Evolutionary conservation across 2,113 vertebrate species (phyloP).

Genomic region (Takifugu flavidus): DNA sequence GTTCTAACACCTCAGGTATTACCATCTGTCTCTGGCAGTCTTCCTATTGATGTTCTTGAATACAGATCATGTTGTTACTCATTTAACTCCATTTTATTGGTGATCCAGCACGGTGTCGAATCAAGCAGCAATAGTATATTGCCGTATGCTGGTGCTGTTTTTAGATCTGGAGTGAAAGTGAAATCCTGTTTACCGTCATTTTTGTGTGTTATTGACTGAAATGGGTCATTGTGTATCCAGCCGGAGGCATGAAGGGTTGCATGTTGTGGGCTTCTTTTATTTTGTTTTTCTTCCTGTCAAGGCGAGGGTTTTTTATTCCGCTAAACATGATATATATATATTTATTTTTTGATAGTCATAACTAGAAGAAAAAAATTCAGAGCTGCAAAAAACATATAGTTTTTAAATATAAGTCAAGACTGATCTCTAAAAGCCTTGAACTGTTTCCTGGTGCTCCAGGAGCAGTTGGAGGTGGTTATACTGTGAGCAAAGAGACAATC

Average conservation of each 20-base stretch:
- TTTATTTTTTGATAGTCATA: constrained; percentile 8
- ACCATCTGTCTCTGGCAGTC: constrained; percentile 6
- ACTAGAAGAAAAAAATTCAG: neutral
- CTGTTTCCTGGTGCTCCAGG: constrained; percentile 25
- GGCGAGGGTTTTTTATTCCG: constrained; percentile 23
- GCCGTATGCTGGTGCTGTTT: constrained; percentile 12
- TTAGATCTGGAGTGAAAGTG: neutral
- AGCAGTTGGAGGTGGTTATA: constrained; percentile 16
- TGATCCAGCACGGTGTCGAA: neutral
- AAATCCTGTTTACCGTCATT: constrained; percentile 21
- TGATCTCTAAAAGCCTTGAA: neutral
- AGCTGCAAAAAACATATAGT: constrained; percentile 1
- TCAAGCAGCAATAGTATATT: constrained; percentile 4
- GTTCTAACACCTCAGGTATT: constrained; percentile 26
- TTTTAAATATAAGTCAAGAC: constrained; percentile 16
- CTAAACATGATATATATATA: constrained; percentile 1
- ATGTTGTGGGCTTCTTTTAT: constrained; percentile 1
- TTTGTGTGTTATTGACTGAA: constrained; percentile 48
- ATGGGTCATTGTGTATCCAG: constrained; percentile 54
- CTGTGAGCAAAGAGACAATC: constrained; percentile 5
- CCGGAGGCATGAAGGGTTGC: constrained; percentile 30
- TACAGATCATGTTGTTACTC: neutral
- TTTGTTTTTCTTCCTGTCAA: constrained; percentile 4
- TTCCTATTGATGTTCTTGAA: neutral
- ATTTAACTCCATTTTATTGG: constrained; percentile 2